Base-by-base conservation (phyloP, 1,140 invertebrate species). In the Zaprionus capensis region DNA sequence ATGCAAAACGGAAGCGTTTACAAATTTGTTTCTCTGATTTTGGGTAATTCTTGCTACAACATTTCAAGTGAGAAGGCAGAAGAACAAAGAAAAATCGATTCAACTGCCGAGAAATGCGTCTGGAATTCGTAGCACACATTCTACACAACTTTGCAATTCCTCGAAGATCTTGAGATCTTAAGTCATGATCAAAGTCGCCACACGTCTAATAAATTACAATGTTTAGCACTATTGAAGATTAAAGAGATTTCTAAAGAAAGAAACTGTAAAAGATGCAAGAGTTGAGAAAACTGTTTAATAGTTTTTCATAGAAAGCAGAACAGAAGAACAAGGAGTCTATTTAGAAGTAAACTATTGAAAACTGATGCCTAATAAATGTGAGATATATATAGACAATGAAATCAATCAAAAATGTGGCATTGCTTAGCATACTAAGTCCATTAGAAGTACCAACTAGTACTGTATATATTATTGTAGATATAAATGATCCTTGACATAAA, bases 1-100 rank as follows among this genome's bases (percentile, higher is more conserved):
- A 84, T 81, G 71, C 44, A 65, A 63, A 78, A 66, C 78, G 82
- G 82, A 84, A 84, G 63, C 82, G 75, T 84, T 84, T 81, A 81
- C 74, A 78, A 71, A 81, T 66, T 81, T 84, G 66, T 77, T 66
- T 65, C 11, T 58, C 14, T 71, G 67, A 31, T 26, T 64, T 63
- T 63, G 51, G 67, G 59, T 51, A 57, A 63, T 70, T 51, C 46
- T 57, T 57, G 53, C 46, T 41, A 41, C 15, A 6, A 41, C n/a
- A n/a, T 41, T 6, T 15, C 2, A 46, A 17, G n/a, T 17, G 41
- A 46, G 31, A 34, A 34, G 31, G 31, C 9, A 34, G 31, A 34
- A 34, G 31, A 14, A 41, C 38, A n/a, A n/a, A 14, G 38, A 15
- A 41, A 14, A 41, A 41, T 41, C 38, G 38, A 41, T 41, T 5